Percentiles rank a stretch among this genome's conserved stretches.
phyloP scores from a whole-genome alignment of 2,797 vertebrate species.

The Acipenser transmontanus region DNA sequence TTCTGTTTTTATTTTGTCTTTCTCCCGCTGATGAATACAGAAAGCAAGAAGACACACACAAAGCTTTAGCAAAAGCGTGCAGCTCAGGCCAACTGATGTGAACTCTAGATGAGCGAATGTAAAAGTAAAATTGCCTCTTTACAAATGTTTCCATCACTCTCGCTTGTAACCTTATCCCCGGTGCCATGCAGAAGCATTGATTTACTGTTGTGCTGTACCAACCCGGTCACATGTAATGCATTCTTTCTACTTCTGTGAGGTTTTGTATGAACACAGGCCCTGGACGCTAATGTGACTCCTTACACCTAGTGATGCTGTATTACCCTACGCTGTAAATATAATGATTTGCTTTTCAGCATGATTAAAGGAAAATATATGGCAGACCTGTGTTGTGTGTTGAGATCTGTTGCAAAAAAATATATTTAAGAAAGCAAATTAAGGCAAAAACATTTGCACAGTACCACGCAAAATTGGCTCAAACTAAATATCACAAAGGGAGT shows the following conservation, averaged over 20 bases:
- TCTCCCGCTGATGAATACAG: no score
- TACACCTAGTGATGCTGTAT: constrained; percentile 40
- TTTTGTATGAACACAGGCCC: constrained; percentile 16
- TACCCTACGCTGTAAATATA: constrained; percentile 67
- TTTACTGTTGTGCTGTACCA: constrained; percentile 25
- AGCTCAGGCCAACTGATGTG: no score
- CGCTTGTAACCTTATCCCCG: no score
- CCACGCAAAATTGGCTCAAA: no score
- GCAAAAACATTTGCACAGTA: no score
- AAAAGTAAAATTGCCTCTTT: constrained; percentile 12
- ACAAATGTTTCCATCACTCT: neutral
- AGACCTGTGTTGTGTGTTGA: neutral
- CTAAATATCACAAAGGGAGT: no score
- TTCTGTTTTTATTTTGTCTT: no score
- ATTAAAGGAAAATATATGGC: constrained; percentile 26
- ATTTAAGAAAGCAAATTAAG: no score
- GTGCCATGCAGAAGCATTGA: neutral
- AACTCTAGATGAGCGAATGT: no score
- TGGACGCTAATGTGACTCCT: constrained; percentile 29
- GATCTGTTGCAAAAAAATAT: no score
- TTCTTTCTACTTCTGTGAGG: neutral
- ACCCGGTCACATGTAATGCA: neutral
- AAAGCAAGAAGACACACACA: no score
- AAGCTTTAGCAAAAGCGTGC: no score
- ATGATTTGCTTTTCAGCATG: constrained; percentile 60